phyloP scores from a whole-genome alignment of 1,140 invertebrate genomes.

The Papilio aristodemus region DNA sequence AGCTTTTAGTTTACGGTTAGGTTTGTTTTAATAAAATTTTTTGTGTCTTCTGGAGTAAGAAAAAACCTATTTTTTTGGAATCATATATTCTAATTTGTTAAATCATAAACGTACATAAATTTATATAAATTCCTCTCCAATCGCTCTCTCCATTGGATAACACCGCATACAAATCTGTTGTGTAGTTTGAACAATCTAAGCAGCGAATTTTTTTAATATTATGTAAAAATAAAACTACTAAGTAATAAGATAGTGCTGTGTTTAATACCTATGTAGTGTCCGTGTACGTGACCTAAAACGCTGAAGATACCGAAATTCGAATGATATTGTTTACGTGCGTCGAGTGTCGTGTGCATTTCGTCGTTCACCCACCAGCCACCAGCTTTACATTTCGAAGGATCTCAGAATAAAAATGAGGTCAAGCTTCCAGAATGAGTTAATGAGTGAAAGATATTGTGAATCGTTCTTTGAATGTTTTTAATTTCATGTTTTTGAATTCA shows the following conservation, averaged over 20 bases:
- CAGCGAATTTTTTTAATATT: too few relatives aligned
- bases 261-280: not conserved
- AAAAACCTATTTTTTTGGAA: too few relatives aligned
- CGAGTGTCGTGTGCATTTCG: constrained; percentile 36
- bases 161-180: too few relatives aligned
- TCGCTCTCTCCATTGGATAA: too few relatives aligned
- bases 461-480: constrained; percentile 46
- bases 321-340: constrained; percentile 32
- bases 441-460: constrained; percentile 54
- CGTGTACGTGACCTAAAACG: constrained; percentile 6
- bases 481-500: constrained; percentile 1
- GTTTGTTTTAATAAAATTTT: too few relatives aligned
- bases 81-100: too few relatives aligned
- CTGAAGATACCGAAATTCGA: constrained; percentile 36
- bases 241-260: not conserved
- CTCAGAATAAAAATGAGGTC: constrained; percentile 52
- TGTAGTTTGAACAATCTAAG: too few relatives aligned
- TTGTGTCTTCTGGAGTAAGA: too few relatives aligned
- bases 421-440: constrained; percentile 51
- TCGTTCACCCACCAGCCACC: constrained; percentile 41
- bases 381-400: constrained; percentile 47
- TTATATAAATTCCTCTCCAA: too few relatives aligned
- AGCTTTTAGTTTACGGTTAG: too few relatives aligned
- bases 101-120: too few relatives aligned
- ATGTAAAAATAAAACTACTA: not conserved